Evolutionary conservation across 2,888 invertebrate species (phyloP), one percentile per base, ranked within the genome.

Genomic region (Pachycephus smyrnensis): DNA sequence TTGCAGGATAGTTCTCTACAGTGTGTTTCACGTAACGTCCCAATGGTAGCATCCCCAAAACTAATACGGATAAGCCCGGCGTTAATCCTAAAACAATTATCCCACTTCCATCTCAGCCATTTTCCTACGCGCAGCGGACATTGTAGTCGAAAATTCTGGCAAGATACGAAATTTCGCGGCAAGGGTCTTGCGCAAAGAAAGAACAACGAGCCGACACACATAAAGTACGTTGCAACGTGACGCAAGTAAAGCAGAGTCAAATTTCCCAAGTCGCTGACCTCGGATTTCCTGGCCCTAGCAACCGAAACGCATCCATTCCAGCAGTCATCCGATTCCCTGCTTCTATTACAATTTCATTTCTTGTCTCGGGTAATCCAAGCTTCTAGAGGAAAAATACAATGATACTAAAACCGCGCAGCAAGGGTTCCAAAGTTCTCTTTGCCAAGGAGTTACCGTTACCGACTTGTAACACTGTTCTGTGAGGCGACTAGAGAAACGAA

Each of bases 181-280:
- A 55, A 9, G 30, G 30, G 71, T 31, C 31, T 32, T 32, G 33
- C 71, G 31, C 71, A 33, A 32, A 9, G 3, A 0, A 30, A 32
- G 30, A 71, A 30, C 11, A 23, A 33, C 3, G 71, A 32, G 31
- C 9, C 71, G 71, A 32, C 31, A 33, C 30, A 23, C 71, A 23
- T 31, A 71, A 33, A 71, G 33, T 30, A 31, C 71, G 71, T 33
- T 31, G 71, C 30, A 33, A 15, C 12, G 31, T 15, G 31, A 31
- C 30, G 71, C 71, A 33, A 55, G 40, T 55, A 23, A 23, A 23
- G 55, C 23, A 6, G 75, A 79, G 76, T 79, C 75, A 71, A 77
- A 74, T 80, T 80, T 77, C 75, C 75, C 68, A 80, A 80, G 76
- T 75, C 76, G 81, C 78, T 80, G 81, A 81, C 75, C 81, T 75